Evolutionary conservation across 2,888 invertebrate genomes (phyloP), one percentile per base, ranked within the genome.

Genomic region (Caradrina clavipalpis): DNA sequence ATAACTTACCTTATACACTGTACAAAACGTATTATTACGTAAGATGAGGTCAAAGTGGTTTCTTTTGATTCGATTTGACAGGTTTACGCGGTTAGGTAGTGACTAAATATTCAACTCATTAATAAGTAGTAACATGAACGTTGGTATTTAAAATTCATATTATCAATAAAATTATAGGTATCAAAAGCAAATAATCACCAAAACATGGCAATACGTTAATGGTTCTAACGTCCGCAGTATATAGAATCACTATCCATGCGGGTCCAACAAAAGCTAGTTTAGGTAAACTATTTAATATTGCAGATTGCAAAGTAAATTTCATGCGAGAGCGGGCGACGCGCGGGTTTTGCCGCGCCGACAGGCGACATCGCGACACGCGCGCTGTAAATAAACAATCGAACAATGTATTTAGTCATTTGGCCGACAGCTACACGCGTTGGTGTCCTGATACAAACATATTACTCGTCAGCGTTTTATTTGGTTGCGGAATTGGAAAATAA

Each of bases 351-450:
- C 54, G 71, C 71, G 58, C 35, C 31, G 56, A 67, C 65, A 57
- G 56, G 73, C 81, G 67, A 70, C 70, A 62, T 53, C 21, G 35
- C 57, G 49, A 51, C 49, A 22, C 19, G 49, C 26, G 53, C 49
- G 15, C 21, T 58, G 42, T 80, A 76, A 80, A 78, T 71, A 72
- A 75, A 72, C 82, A 72, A 78, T 81, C 68, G 54, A 69, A 80
- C 81, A 80, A 71, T 70, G 69, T 78, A 80, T 82, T 76, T 76
- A 75, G 78, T 81, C 63, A 72, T 67, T 78, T 78, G 80, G 56
- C n/a, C 60, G 80, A 64, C 71, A 76, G 66, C 51, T 63, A 66
- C 77, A 76, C 71, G 57, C 63, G 76, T 62, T 55, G 56, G 70
- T 51, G 64, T 62, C 22, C 53, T 45, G 49, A 60, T 66, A 71